phyloP scores from a whole-genome alignment of 1,140 invertebrate species.

The Leptestheria dahalacensis region DNA sequence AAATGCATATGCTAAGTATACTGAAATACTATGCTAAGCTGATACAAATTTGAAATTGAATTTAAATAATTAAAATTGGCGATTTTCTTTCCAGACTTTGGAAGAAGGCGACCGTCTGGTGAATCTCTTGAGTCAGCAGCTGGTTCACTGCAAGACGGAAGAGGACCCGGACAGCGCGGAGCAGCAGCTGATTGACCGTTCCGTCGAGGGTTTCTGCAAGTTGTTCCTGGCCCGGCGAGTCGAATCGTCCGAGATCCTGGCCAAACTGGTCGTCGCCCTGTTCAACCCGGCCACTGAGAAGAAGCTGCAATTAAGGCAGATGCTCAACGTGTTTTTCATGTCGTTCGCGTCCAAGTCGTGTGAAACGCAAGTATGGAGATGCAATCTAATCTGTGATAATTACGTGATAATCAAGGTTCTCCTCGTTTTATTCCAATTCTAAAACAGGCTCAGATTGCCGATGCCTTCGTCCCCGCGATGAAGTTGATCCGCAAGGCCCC shows the following conservation, averaged over 20 bases:
- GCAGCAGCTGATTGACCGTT: neutral
- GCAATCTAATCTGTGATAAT: too few species aligned
- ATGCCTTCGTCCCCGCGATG: slow-evolving; percentile 12
- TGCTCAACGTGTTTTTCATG: slow-evolving; percentile 8
- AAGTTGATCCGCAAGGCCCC: slow-evolving; percentile 14
- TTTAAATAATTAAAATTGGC: neutral
- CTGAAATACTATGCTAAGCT: neutral
- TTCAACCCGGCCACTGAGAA: neutral
- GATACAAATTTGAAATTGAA: neutral
- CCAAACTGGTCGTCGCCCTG: neutral
- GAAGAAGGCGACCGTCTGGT: neutral
- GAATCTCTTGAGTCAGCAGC: too few species aligned
- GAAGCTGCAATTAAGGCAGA: slow-evolving; percentile 1
- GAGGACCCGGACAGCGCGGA: neutral
- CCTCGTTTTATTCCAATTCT: neutral
- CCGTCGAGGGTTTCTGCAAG: slow-evolving; percentile 9
- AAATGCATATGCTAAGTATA: too few species aligned
- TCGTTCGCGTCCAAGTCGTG: slow-evolving; percentile 4
- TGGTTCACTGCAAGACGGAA: neutral
- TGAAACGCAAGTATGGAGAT: neutral
- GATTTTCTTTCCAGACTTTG: neutral
- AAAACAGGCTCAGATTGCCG: slow-evolving; percentile 11
- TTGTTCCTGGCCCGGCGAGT: slow-evolving; percentile 5
- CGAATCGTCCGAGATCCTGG: neutral
- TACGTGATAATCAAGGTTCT: neutral